A percentile compares a stretch with the other conserved stretches of the same genome.
Conservation (phyloP, 2,888 invertebrate genomes). For the Calliphora vomitoria region DNA sequence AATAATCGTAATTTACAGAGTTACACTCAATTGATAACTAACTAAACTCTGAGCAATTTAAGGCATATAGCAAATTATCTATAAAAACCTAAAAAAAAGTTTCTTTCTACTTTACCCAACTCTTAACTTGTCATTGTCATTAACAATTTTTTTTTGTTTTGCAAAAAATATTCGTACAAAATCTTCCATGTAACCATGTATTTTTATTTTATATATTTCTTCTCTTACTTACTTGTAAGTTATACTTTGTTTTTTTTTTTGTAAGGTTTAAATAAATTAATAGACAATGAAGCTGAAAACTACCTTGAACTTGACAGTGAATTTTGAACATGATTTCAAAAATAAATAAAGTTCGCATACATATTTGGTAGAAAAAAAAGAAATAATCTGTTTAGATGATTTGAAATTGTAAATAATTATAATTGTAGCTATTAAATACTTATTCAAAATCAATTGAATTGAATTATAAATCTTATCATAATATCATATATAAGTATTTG, state of each 20-base stretch:
- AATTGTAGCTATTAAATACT: neutral
- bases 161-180: neutral
- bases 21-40: neutral
- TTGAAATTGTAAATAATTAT: conserved; percentile 1
- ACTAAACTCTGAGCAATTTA: neutral
- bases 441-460: neutral
- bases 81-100: neutral
- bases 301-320: conserved; percentile 62
- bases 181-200: conserved; percentile 9
- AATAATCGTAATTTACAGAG: neutral
- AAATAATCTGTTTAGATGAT: neutral
- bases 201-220: conserved; percentile 5
- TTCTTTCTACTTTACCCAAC: conserved; percentile 3
- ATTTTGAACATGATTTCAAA: conserved; percentile 10
- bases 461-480: neutral
- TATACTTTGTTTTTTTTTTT: neutral
- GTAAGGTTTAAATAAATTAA: neutral
- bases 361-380: neutral
- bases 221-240: conserved; percentile 9
- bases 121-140: conserved; percentile 32
- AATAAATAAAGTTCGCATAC: neutral
- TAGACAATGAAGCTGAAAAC: conserved; percentile 25
- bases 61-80: neutral
- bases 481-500: neutral
- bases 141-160: conserved; percentile 6